A percentile compares a stretch with the other conserved stretches of the same genome.
Conservation (phyloP, 2,113 vertebrate genomes). For the Chitala chitala region DNA sequence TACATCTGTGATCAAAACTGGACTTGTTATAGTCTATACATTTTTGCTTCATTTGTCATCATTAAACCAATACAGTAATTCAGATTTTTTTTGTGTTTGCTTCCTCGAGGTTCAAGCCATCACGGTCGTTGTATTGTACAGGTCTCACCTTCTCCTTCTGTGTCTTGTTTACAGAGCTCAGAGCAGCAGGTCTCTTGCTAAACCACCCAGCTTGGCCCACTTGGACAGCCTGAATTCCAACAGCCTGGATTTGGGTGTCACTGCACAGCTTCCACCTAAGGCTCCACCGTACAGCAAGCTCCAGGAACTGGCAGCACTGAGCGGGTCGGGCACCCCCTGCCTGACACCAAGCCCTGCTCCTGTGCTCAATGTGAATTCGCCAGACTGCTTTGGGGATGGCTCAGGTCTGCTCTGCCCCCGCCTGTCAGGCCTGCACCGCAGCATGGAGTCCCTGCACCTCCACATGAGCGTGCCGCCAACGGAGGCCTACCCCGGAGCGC, state of each 20-base stretch:
- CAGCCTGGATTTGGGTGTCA: conserved; percentile 67
- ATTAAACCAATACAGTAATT: no score
- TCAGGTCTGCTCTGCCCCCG: conserved; percentile 82
- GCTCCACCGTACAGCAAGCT: conserved; percentile 69
- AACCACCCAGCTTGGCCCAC: conserved; percentile 75
- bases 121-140: not conserved
- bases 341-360: conserved; percentile 88
- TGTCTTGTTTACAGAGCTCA: conserved; percentile 56
- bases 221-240: conserved; percentile 87
- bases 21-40: no score
- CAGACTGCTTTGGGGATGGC: conserved; percentile 77
- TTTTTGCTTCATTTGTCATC: no score
- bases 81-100: not conserved
- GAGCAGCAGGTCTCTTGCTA: conserved; percentile 73
- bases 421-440: conserved; percentile 83
- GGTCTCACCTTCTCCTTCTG: not conserved
- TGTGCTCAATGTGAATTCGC: conserved; percentile 87
- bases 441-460: conserved; percentile 88
- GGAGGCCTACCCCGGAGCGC: conserved; percentile 50
- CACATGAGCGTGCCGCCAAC: conserved; percentile 83
- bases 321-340: conserved; percentile 50
- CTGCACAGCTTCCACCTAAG: conserved; percentile 60
- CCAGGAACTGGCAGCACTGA: conserved; percentile 61
- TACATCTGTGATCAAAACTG: not conserved
- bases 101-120: not conserved